These are phyloP conservation scores for Oscheius myriophilus DNA, from an alignment of 2,888 invertebrate genomes.

Conservation along the genomic window DNA sequence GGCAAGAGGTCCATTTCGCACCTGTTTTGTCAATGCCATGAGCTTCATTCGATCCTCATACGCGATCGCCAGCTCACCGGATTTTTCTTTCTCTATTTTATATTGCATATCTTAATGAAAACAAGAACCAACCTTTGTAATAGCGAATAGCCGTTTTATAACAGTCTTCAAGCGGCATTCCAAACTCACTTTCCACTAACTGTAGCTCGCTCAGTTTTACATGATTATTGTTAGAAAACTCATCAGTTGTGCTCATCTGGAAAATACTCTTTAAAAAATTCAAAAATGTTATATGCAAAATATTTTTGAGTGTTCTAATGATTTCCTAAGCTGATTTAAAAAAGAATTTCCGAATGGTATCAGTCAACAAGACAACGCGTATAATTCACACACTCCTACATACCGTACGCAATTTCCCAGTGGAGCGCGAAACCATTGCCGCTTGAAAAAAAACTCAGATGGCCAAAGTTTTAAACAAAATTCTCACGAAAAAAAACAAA, in stretches of 20 bases:
- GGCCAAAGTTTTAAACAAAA: too few species aligned
- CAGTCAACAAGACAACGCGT: too few species aligned
- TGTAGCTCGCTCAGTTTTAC: constrained; percentile 52
- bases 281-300: too few species aligned
- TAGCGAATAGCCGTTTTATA: constrained; percentile 89
- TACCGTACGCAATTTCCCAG: too few species aligned
- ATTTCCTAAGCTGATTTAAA: too few species aligned
- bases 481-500: too few species aligned
- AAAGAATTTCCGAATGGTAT: too few species aligned
- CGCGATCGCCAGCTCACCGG: constrained; percentile 58
- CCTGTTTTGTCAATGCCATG: constrained; percentile 66
- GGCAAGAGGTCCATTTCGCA: constrained; percentile 50
- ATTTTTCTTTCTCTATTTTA: constrained; percentile 60
- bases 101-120: constrained; percentile 4
- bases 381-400: too few species aligned
- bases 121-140: constrained; percentile 83
- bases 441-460: too few species aligned
- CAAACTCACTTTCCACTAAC: constrained; percentile 63
- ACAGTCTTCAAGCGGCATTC: constrained; percentile 79
- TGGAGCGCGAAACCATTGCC: too few species aligned
- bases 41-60: constrained; percentile 63
- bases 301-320: too few species aligned
- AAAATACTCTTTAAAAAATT: too few species aligned
- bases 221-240: constrained; percentile 38
- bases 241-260: constrained; percentile 8